Evolutionary conservation across 2,888 invertebrate genomes (phyloP).

Genomic region (Maniola hyperantus): DNA sequence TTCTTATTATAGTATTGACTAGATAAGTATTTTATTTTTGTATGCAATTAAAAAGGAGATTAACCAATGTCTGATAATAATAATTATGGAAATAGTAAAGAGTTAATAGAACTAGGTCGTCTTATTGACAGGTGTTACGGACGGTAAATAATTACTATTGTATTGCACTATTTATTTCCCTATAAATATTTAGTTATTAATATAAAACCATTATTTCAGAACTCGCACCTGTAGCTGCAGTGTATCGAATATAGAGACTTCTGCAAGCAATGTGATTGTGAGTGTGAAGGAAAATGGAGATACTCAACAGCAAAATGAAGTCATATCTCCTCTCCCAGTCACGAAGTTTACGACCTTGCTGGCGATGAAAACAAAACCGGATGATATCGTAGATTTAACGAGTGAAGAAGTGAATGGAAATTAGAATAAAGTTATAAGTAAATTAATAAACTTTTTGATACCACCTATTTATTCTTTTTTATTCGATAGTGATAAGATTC

Average conservation of each 20-base stretch:
- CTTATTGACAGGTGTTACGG: constrained; percentile 18
- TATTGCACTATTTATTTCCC: neutral
- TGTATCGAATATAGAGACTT: neutral
- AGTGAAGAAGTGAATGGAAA: neutral
- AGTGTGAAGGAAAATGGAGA: neutral
- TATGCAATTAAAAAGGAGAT: no score
- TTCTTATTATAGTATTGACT: no score
- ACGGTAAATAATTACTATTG: neutral
- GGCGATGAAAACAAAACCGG: neutral
- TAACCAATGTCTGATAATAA: no score
- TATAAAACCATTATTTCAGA: neutral
- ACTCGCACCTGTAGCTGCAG: neutral
- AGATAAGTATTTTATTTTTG: no score
- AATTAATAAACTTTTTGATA: no score
- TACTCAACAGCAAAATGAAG: neutral
- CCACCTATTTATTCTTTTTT: no score
- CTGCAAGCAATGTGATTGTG: no score
- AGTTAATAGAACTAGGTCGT: constrained; percentile 4
- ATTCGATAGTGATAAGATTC: no score
- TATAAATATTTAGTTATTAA: neutral
- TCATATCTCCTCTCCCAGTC: neutral
- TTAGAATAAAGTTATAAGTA: neutral
- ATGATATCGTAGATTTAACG: constrained; percentile 8
- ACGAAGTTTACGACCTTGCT: constrained; percentile 6
- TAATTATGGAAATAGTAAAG: no score